Evolutionary conservation across 2,113 vertebrate species (phyloP), one percentile per base, ranked within the genome.

Genomic region (Hemichromis elongatus): DNA sequence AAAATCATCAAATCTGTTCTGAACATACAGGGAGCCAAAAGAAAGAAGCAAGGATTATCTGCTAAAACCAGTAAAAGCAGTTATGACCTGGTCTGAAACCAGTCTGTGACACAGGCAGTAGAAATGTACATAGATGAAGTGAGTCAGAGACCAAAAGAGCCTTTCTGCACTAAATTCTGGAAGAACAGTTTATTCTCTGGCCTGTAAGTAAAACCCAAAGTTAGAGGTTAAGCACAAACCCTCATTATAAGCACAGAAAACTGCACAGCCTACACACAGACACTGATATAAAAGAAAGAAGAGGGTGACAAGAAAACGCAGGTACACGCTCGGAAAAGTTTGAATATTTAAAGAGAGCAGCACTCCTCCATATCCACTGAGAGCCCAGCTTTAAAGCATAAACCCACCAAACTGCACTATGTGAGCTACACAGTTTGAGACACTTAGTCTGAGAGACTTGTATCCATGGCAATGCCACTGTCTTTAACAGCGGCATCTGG

Each of bases 391-490:
- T 45, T 61, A 13, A 57, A 24, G 30, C 33, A 61, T 18, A 28
- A 86, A 79, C 54, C 53, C 75, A 77, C 55, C 19, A 24, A 77
- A 77, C 9, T 18, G 47, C 24, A 21, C 9, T 10, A 6, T 84
- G 63, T 21, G n/a, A 45, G 18, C 19, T 56, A 55, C 52, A 21
- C 8, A 7, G 77, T 47, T 37, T 37, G 9, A 37, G 35, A 37
- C 9, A 9, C 8, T 3, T 8, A 37, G 54, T 33, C 77, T 50
- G 75, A 53, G 37, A 70, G 26, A 26, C 14, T 77, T 30, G 92
- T 84, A 55, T 79, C 91, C 84, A 93, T 89, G 85, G 91, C 79
- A 91, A 91, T 88, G 19, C 2, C 5, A 18, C 61, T 35, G 28
- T 85, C 66, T 82, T 68, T 85, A 80, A 77, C 78, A 77, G 80